Conservation (phyloP, 1,140 invertebrate genomes). For the Listronotus oregonensis region DNA sequence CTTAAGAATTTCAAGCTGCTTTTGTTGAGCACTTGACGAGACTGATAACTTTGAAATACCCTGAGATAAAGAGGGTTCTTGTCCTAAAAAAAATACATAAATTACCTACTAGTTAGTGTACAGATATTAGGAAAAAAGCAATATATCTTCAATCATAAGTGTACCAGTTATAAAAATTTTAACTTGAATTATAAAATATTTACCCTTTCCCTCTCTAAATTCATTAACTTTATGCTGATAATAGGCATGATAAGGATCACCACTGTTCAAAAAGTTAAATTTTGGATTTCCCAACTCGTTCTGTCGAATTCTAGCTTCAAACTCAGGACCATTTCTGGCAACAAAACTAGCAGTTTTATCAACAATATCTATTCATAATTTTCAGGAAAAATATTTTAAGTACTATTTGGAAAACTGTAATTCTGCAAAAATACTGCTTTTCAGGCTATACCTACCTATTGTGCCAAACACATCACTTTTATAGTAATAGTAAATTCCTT, state of each 20-base stretch:
- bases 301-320: constrained; percentile 94
- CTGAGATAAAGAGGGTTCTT: constrained; percentile 56
- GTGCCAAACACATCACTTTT: no score
- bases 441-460: no score
- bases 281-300: constrained; percentile 98
- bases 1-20: constrained; percentile 88
- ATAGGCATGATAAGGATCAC: constrained; percentile 98
- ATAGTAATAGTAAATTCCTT: no score
- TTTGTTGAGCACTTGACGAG: constrained; percentile 77
- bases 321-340: constrained; percentile 97
- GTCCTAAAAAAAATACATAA: constrained; percentile 45
- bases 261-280: constrained; percentile 95
- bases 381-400: constrained; percentile 52
- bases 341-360: constrained; percentile 99
- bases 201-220: constrained; percentile 87
- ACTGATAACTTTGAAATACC: constrained; percentile 61
- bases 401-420: not conserved
- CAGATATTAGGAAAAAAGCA: no score
- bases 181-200: no score
- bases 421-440: not conserved
- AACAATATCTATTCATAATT: constrained; percentile 81
- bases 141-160: no score
- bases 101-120: not conserved
- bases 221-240: constrained; percentile 98
- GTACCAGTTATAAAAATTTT: no score